Evolutionary conservation across 2,797 vertebrate species (phyloP).

Genomic region (Argya squamiceps): DNA sequence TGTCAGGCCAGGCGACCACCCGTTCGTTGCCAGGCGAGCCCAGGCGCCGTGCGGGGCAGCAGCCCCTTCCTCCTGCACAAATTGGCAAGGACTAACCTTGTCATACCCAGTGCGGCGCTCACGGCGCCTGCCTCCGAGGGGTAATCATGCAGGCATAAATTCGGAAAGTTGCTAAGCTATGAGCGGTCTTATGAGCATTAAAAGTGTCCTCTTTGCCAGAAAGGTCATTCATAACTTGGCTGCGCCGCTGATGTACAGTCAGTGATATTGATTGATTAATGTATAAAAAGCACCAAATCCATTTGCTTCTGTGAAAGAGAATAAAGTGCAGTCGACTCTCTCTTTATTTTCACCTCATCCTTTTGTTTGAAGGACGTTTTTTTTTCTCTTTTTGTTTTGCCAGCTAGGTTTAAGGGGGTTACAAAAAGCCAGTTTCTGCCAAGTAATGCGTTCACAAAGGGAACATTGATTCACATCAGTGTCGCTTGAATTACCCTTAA

Average conservation of each 20-base stretch:
- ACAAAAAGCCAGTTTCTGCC: constrained; percentile 95
- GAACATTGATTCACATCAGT: constrained; percentile 96
- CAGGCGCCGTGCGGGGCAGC: not conserved
- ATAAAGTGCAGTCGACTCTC: constrained; percentile 88
- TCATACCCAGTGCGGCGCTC: constrained; percentile 83
- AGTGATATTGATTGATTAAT: constrained; percentile 99
- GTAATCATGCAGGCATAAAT: constrained; percentile 92
- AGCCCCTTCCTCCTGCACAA: constrained; percentile 71
- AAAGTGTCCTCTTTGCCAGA: constrained; percentile 95
- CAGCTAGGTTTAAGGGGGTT: constrained; percentile 90
- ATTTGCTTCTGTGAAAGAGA: constrained; percentile 98
- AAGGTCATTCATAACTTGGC: constrained; percentile 99
- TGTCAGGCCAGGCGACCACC: not conserved
- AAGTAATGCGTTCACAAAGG: constrained; percentile 94
- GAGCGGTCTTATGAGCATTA: constrained; percentile 94
- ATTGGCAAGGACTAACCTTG: constrained; percentile 84
- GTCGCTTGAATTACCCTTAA: constrained; percentile 95
- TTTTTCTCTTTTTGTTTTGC: constrained; percentile 86
- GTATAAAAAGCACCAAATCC: constrained; percentile 99
- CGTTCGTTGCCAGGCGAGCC: accelerated
- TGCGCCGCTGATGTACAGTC: constrained; percentile 95
- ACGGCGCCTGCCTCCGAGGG: constrained; percentile 85
- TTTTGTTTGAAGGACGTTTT: constrained; percentile 93
- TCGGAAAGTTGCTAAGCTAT: constrained; percentile 91
- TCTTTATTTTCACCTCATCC: constrained; percentile 95